Percentiles rank a stretch among this genome's conserved stretches.
These are phyloP conservation scores for Rhinogobius similis DNA, from an alignment of 2,113 vertebrate species.

Conservation along the genomic window DNA sequence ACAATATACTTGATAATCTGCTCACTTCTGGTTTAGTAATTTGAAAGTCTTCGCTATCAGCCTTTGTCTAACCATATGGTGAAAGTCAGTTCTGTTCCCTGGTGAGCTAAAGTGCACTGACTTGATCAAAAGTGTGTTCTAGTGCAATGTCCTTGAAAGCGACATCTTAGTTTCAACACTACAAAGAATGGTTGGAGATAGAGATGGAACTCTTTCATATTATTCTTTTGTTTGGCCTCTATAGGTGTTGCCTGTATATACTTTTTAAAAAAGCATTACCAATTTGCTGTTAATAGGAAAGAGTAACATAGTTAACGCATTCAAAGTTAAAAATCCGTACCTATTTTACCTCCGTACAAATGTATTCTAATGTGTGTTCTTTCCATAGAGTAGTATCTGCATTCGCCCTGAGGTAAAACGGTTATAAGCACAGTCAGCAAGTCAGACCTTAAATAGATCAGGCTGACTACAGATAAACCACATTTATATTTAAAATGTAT, in stretches of 20 bases:
- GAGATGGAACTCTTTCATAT: background rate
- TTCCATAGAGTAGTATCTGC: background rate
- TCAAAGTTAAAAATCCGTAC: background rate
- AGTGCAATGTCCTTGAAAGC: slow-evolving; percentile 9
- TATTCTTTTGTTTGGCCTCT: background rate
- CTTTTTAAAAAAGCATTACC: background rate
- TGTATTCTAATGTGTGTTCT: background rate
- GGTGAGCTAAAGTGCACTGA: slow-evolving; percentile 1
- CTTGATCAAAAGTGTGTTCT: slow-evolving; percentile 17
- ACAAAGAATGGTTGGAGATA: too few species aligned
- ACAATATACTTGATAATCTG: too few species aligned
- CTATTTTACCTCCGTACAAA: too few species aligned
- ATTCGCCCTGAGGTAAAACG: background rate
- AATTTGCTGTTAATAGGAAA: background rate
- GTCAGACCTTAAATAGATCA: slow-evolving; percentile 7
- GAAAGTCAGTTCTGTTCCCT: slow-evolving; percentile 6
- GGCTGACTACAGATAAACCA: background rate
- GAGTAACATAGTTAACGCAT: background rate
- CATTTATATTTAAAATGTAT: slow-evolving; percentile 11
- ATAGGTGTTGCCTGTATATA: background rate
- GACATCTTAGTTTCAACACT: background rate
- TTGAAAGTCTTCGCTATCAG: background rate
- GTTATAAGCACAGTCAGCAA: background rate
- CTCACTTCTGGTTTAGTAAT: background rate
- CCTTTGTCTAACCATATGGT: background rate